Evolutionary conservation across 2,113 vertebrate species (phyloP), one percentile per base, ranked within the genome.

Genomic region (Carassius auratus): DNA sequence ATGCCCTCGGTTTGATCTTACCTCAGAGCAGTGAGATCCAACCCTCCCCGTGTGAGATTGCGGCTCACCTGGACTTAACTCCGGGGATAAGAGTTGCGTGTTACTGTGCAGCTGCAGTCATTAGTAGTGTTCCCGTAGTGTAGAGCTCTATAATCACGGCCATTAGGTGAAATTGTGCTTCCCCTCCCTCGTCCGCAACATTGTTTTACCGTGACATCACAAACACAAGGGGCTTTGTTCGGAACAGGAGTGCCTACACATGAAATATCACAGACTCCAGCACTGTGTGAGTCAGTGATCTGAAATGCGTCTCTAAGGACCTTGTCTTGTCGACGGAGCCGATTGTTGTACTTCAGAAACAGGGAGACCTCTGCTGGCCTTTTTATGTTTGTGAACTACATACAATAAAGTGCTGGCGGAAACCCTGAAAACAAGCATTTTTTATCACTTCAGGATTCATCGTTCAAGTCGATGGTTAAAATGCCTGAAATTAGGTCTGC

Each of bases 321-420:
- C 26, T 8, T 3, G 21, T 61, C 52, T 61, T 9, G 52, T 61
- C 69, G 23, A 71, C 42, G 17, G 14, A 59, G 26, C 62, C n/a
- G 26, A 55, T 30, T 55, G 48, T 50, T 71, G 33, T 73, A n/a
- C 64, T 80, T 38, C 76, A 80, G 30, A 59, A 21, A 45, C n/a
- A 81, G 77, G 38, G 85, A 23, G 85, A 79, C 85, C 85, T 80
- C 85, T 81, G 77, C 76, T 80, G 75, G 83, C 45, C 61, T 5
- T 19, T 19, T 77, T 48, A 12, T 66, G 83, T 76, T 71, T 71
- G 68, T 71, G 68, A 71, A 71, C 17, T 71, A 38, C 36, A 42
- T 59, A 59, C n/a, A 59, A 59, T 21, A 59, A 7, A 59, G 55
- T 59, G 19, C 57, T 59, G 8, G 7, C 0, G 21, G 57, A 21